Base-by-base conservation (phyloP, 2,888 invertebrate genomes). In the Heliconius ethilla region DNA sequence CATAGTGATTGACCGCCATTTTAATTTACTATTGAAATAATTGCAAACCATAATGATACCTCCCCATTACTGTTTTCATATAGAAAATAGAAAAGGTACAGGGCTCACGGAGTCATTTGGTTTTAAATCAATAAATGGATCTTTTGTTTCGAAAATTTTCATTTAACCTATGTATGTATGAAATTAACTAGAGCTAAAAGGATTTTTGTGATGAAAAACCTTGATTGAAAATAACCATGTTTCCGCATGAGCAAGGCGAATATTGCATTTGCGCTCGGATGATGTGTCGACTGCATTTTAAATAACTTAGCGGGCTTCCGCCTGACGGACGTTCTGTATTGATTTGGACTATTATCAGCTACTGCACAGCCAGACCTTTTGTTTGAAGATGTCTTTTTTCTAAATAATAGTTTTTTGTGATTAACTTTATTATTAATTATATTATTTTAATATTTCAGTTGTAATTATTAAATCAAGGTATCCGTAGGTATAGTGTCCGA, bases 271-370 rank as follows among this genome's bases (percentile, higher is more conserved):
- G 88, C 90, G 85, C 89, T 88, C 85, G 89, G 88, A 91, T 92
- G 92, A 92, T 88, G 90, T 92, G 92, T 91, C 91, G 92, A 91
- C 91, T 92, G 91, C 90, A 92, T 93, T 92, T 92, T 93, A 93
- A 93, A 93, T 92, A 93, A 92, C 90, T 92, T 91, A 92, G 91
- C 86, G 84, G 85, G 85, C 84, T 85, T 84, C 85, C 83, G 84
- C 83, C 74, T 70, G 76, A 75, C 85, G 84, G 83, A 83, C 82
- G 84, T 84, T 82, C 84, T 79, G 84, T 89, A 91, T 91, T 90
- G 90, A 91, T 92, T 91, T 88, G 86, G 86, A 86, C 86, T 91
- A 91, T 90, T 90, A 86, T 82, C 82, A 84, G 83, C 82, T 80
- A 83, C 80, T 83, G 83, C 80, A n/a, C n/a, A 81, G 78, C 67